phyloP scores from a whole-genome alignment of 2,888 invertebrate genomes.

The Acanthosepion esculentum region DNA sequence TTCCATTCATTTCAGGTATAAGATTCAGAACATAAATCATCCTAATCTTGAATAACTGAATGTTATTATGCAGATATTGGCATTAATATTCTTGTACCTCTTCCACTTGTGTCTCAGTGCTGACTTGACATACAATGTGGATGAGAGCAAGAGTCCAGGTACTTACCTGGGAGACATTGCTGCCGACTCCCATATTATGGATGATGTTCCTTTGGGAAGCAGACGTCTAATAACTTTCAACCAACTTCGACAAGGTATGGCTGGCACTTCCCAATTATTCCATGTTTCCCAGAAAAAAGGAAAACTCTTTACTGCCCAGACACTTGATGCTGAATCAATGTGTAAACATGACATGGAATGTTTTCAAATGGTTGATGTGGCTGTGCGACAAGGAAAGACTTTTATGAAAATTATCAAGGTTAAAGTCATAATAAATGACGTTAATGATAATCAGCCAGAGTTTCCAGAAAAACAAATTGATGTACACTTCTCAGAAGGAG shows the following conservation, averaged over 20 bases:
- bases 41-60: no score
- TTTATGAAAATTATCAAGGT: background rate
- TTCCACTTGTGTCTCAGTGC: background rate
- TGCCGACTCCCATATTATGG: background rate
- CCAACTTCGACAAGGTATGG: background rate
- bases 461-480: background rate
- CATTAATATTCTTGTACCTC: background rate
- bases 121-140: background rate
- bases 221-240: background rate
- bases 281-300: background rate
- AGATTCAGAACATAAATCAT: no score
- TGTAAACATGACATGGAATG: background rate
- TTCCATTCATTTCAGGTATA: no score
- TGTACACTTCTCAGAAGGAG: background rate
- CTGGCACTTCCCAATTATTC: background rate
- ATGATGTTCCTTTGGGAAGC: background rate
- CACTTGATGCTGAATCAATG: background rate
- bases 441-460: background rate
- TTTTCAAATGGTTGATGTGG: conserved; percentile 11
- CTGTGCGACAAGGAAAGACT: background rate
- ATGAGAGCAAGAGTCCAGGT: background rate
- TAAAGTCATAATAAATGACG: background rate
- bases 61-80: no score
- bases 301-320: background rate
- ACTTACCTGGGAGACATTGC: background rate